These are phyloP conservation scores for Rhea pennata DNA, from an alignment of 2,113 vertebrate species.

Conservation along the genomic window DNA sequence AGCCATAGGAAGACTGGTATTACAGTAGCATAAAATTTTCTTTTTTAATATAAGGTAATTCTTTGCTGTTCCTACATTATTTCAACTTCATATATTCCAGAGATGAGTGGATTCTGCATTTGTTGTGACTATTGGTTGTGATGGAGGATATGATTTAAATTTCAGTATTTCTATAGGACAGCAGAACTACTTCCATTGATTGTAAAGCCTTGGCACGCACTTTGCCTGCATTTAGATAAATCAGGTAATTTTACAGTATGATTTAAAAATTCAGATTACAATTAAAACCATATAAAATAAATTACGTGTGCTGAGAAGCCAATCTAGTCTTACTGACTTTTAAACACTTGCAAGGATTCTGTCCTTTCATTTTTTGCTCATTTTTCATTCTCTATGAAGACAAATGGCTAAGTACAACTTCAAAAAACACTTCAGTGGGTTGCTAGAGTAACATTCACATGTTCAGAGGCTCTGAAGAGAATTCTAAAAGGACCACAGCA, in stretches of 20 bases:
- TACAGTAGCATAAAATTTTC: not conserved
- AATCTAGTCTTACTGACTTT: not conserved
- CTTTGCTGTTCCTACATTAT: not conserved
- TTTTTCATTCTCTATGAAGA: not conserved
- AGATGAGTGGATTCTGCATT: not conserved
- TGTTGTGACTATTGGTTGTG: not conserved
- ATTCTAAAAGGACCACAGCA: not conserved
- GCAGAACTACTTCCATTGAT: not conserved
- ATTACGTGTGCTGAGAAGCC: not conserved
- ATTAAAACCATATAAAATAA: not conserved
- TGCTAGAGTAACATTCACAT: not conserved
- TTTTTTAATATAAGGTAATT: not conserved
- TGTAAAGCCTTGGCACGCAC: not conserved
- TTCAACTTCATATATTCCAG: not conserved
- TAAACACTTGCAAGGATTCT: not conserved
- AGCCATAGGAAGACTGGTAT: not conserved
- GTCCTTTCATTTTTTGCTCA: not conserved
- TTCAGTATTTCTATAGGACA: not conserved
- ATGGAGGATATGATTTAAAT: not conserved
- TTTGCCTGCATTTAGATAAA: not conserved
- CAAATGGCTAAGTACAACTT: not conserved
- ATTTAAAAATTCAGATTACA: not conserved
- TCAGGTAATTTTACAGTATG: not conserved
- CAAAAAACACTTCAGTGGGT: not conserved
- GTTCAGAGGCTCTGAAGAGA: not conserved